A percentile compares a stretch with the other conserved stretches of the same genome.
phyloP scores from a whole-genome alignment of 2,113 vertebrate species.

The Xiphophorus maculatus region DNA sequence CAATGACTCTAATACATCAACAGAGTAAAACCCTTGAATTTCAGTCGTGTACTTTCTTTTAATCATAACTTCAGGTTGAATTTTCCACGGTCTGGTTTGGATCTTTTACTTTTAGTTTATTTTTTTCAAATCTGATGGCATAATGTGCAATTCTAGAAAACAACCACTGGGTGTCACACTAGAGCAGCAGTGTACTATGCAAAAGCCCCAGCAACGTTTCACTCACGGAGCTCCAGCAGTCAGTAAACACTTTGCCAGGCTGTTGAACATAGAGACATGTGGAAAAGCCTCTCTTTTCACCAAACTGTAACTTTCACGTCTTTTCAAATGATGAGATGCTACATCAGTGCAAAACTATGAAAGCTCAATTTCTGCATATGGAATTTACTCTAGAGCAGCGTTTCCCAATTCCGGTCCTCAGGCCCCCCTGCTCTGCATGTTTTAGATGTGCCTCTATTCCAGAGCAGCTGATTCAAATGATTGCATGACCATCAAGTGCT shows the following conservation, averaged over 20 bases:
- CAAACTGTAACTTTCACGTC: background rate
- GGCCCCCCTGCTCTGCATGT: too few species aligned
- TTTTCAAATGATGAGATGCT: background rate
- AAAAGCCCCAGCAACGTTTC: too few species aligned
- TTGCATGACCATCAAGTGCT: too few species aligned
- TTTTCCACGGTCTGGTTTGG: background rate
- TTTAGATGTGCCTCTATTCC: too few species aligned
- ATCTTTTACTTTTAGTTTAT: background rate
- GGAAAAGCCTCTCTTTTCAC: background rate
- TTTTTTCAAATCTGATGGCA: background rate
- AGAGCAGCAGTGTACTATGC: background rate
- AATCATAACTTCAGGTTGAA: background rate
- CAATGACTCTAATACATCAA: too few species aligned
- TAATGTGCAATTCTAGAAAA: background rate
- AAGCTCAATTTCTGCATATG: background rate
- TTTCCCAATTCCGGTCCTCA: too few species aligned
- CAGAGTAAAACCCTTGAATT: background rate
- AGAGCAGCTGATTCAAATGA: too few species aligned
- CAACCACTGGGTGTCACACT: background rate
- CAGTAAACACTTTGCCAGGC: too few species aligned
- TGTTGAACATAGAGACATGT: background rate
- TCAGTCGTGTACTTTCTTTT: background rate
- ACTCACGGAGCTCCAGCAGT: too few species aligned
- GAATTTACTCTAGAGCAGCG: background rate
- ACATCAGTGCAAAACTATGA: background rate